phyloP scores from a whole-genome alignment of 2,797 vertebrate species.

The Chaenodraco wilsoni region DNA sequence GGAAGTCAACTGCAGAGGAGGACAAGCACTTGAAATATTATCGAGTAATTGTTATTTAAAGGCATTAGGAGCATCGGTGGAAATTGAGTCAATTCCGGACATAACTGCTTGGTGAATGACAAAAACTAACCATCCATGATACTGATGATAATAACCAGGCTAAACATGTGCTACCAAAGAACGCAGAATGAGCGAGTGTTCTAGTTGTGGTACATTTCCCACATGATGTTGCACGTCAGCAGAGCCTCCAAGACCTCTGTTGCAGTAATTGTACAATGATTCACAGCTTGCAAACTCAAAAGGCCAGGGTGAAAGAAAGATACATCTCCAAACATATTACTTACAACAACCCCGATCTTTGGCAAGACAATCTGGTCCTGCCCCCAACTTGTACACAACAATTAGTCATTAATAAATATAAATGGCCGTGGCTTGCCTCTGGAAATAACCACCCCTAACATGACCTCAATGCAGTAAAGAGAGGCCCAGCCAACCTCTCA shows the following conservation, averaged over 20 bases:
- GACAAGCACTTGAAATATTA: slow-evolving; percentile 22
- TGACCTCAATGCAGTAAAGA: slow-evolving; percentile 50
- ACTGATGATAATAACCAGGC: slow-evolving; percentile 13
- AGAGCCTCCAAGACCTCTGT: slow-evolving; percentile 24
- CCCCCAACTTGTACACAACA: slow-evolving; percentile 49
- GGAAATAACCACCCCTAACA: slow-evolving; percentile 44
- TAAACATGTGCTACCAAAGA: slow-evolving; percentile 21
- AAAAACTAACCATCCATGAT: slow-evolving; percentile 31
- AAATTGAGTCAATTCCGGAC: slow-evolving; percentile 33
- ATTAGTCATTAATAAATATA: slow-evolving; percentile 67
- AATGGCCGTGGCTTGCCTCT: slow-evolving; percentile 37
- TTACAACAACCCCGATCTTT: neutral
- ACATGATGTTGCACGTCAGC: slow-evolving; percentile 36
- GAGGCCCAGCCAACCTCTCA: slow-evolving; percentile 24
- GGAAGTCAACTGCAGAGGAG: slow-evolving; percentile 34
- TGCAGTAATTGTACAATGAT: slow-evolving; percentile 24
- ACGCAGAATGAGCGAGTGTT: neutral
- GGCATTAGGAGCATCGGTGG: slow-evolving; percentile 6
- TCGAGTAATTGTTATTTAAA: slow-evolving; percentile 47
- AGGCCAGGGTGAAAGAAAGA: slow-evolving; percentile 13
- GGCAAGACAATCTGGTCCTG: slow-evolving; percentile 30
- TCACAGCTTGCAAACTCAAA: slow-evolving; percentile 15
- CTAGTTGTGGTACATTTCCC: slow-evolving; percentile 2
- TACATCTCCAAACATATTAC: slow-evolving; percentile 9
- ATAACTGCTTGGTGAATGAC: slow-evolving; percentile 25